phyloP scores from a whole-genome alignment of 1,140 invertebrate species.

The Neomicropteryx cornuta region DNA sequence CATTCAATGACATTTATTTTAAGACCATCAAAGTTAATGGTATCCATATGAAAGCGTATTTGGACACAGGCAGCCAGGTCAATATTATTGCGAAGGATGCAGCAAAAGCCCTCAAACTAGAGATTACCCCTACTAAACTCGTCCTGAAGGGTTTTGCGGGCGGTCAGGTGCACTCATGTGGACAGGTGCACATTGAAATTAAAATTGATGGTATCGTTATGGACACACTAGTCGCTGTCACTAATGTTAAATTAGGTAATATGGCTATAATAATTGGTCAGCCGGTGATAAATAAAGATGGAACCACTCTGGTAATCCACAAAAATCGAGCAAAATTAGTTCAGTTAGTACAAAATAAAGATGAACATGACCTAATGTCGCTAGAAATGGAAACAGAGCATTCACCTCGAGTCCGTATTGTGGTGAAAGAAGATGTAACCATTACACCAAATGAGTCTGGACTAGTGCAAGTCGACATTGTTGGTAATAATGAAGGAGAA shows the following conservation, averaged over 20 bases:
- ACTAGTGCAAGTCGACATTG: neutral
- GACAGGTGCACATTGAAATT: conserved; percentile 1
- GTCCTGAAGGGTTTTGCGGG: conserved; percentile 6
- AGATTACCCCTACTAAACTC: conserved; percentile 1
- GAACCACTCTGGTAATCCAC: neutral
- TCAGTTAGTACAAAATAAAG: no score
- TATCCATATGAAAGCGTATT: conserved; percentile 2
- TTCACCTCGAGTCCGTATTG: neutral
- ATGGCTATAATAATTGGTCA: neutral
- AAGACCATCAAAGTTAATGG: conserved; percentile 2
- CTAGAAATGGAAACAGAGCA: neutral
- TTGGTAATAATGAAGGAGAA: neutral
- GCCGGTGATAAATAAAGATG: neutral
- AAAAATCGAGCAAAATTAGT: neutral
- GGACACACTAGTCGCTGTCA: neutral
- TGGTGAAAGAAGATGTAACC: neutral
- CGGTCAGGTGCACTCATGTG: neutral
- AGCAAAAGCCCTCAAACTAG: neutral
- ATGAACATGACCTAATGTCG: no score
- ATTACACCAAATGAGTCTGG: neutral
- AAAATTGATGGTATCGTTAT: neutral
- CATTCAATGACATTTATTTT: neutral
- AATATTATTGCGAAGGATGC: conserved; percentile 2
- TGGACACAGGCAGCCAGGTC: conserved; percentile 5
- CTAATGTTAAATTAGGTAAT: neutral